phyloP scores from a whole-genome alignment of 2,113 vertebrate species.

The Oxygymnocypris stewartii region DNA sequence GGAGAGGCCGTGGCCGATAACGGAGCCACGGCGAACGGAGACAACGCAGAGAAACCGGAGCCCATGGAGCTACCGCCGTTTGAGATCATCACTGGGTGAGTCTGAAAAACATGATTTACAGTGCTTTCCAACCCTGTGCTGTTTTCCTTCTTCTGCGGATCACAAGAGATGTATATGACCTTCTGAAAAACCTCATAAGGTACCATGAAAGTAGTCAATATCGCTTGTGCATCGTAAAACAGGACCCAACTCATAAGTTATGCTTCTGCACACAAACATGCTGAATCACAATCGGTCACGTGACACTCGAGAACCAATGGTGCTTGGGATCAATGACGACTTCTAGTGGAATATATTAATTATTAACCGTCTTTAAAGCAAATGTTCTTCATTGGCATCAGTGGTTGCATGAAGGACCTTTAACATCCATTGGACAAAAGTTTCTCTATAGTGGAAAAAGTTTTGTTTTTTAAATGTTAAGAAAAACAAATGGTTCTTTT shows the following conservation, averaged over 20 bases:
- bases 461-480: too few relatives aligned
- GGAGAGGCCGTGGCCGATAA: background rate
- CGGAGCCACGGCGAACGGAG: background rate
- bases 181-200: too few relatives aligned
- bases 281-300: too few relatives aligned
- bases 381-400: background rate
- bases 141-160: too few relatives aligned
- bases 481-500: too few relatives aligned
- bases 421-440: conserved; percentile 1
- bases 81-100: conserved; percentile 89
- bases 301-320: too few relatives aligned
- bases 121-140: too few relatives aligned
- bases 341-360: background rate
- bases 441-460: background rate
- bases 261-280: too few relatives aligned
- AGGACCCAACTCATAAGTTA: too few relatives aligned
- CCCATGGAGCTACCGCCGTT: conserved; percentile 85
- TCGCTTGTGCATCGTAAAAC: too few relatives aligned
- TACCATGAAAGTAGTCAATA: too few relatives aligned
- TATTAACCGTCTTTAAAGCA: background rate
- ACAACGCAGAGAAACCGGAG: conserved; percentile 59
- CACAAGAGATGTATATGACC: too few relatives aligned
- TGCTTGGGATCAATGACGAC: background rate
- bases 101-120: conserved; percentile 24
- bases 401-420: background rate